phyloP scores from a whole-genome alignment of 2,797 vertebrate species.

The Sebastiscus tertius region DNA sequence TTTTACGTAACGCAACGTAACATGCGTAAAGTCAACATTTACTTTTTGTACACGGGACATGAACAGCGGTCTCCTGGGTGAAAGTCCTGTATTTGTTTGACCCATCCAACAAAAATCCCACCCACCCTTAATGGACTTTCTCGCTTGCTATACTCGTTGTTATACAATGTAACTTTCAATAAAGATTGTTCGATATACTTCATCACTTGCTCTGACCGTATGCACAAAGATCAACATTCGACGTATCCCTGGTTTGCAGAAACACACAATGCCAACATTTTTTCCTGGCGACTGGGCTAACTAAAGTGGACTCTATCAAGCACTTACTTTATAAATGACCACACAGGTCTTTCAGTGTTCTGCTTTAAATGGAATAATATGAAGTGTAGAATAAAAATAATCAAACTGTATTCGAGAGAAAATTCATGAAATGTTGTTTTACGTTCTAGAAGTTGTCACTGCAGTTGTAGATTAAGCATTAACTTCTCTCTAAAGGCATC shows the following conservation, averaged over 20 bases:
- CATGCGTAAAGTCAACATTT: neutral
- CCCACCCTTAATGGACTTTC: no score
- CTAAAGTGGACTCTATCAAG: no score
- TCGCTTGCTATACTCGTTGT: neutral
- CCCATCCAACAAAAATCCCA: no score
- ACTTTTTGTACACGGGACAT: no score
- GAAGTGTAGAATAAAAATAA: neutral
- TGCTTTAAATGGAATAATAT: neutral
- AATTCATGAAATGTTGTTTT: neutral
- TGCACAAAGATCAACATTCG: accelerated
- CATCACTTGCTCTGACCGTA: neutral
- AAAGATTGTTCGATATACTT: neutral
- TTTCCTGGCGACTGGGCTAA: neutral
- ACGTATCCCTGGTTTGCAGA: neutral
- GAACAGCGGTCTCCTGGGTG: no score
- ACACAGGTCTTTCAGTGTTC: neutral
- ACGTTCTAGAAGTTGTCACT: neutral
- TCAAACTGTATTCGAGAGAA: accelerated
- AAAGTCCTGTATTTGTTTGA: no score
- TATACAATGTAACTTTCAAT: no score
- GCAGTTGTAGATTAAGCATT: neutral
- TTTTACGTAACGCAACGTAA: neutral
- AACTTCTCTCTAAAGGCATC: neutral
- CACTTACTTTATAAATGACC: no score
- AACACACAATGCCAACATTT: neutral